Evolutionary conservation across 2,797 vertebrate species (phyloP).

Genomic region (Enteromius trimaculatus): DNA sequence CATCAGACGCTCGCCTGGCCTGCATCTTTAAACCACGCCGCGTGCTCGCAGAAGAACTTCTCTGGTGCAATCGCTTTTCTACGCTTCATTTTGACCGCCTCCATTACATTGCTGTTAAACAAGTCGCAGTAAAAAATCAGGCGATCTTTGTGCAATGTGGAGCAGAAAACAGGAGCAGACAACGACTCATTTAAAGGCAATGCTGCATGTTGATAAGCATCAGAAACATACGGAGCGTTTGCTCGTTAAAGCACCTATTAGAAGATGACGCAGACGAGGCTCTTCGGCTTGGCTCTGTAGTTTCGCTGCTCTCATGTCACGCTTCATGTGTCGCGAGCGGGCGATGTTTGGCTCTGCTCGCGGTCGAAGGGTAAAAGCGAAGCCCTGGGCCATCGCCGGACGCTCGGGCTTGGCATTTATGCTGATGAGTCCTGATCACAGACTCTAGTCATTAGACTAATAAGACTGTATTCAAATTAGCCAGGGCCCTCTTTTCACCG

Average conservation of each 20-base stretch:
- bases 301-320: constrained; percentile 69
- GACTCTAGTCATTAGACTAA: constrained; percentile 97
- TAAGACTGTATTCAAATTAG: constrained; percentile 96
- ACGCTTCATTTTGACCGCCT: constrained; percentile 49
- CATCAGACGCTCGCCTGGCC: constrained; percentile 32
- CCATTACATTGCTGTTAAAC: constrained; percentile 69
- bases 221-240: constrained; percentile 54
- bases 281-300: constrained; percentile 47
- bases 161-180: constrained; percentile 74
- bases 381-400: constrained; percentile 84
- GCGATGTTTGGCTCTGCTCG: constrained; percentile 69
- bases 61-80: constrained; percentile 33
- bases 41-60: constrained; percentile 5
- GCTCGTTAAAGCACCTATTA: constrained; percentile 78
- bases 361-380: constrained; percentile 74
- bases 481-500: constrained; percentile 66
- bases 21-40: neutral
- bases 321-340: constrained; percentile 78
- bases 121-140: constrained; percentile 68
- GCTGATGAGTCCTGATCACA: constrained; percentile 98
- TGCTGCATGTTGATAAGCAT: constrained; percentile 75
- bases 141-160: constrained; percentile 71
- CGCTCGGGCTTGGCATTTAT: constrained; percentile 86
- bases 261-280: constrained; percentile 68
- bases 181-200: constrained; percentile 79